A percentile compares a stretch with the other conserved stretches of the same genome.
Evolutionary conservation across 2,888 invertebrate genomes (phyloP).

Genomic region (Ophonus ardosiacus): DNA sequence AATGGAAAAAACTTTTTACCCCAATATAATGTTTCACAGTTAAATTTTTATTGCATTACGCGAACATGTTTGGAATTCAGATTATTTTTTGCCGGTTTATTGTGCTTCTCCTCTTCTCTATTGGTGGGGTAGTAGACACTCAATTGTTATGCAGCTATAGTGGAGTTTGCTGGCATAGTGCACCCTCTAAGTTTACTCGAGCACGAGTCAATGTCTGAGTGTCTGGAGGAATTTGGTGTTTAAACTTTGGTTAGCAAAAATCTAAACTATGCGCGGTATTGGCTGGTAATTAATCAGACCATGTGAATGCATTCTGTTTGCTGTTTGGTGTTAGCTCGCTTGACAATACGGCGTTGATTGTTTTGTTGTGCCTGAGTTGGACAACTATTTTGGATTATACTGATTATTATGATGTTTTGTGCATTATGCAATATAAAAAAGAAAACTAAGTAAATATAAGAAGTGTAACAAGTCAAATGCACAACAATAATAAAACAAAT

Average conservation of each 20-base stretch:
- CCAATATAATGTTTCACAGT: slow-evolving; percentile 46
- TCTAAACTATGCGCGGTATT: slow-evolving; percentile 15
- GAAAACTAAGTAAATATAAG: too few species aligned
- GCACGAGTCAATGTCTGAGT: not conserved
- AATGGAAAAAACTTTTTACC: slow-evolving; percentile 44
- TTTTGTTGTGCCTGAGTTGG: not conserved
- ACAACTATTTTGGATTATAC: not conserved
- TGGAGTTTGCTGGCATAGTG: slow-evolving; percentile 9
- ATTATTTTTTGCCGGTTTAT: slow-evolving; percentile 45
- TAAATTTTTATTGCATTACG: slow-evolving; percentile 52
- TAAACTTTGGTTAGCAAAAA: slow-evolving; percentile 28
- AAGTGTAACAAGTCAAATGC: too few species aligned
- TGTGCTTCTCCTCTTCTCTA: not conserved
- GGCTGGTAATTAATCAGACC: slow-evolving; percentile 18
- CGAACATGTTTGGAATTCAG: slow-evolving; percentile 35
- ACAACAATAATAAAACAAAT: too few species aligned
- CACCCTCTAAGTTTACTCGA: slow-evolving; percentile 15
- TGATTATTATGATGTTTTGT: not conserved
- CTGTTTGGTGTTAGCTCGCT: not conserved
- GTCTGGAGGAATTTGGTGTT: slow-evolving; percentile 25
- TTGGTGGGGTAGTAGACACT: slow-evolving; percentile 6
- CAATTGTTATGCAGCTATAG: slow-evolving; percentile 20
- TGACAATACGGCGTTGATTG: not conserved
- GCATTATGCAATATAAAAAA: too few species aligned
- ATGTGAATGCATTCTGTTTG: slow-evolving; percentile 3